phyloP scores from a whole-genome alignment of 2,797 vertebrate genomes.

The Eremophila alpestris region DNA sequence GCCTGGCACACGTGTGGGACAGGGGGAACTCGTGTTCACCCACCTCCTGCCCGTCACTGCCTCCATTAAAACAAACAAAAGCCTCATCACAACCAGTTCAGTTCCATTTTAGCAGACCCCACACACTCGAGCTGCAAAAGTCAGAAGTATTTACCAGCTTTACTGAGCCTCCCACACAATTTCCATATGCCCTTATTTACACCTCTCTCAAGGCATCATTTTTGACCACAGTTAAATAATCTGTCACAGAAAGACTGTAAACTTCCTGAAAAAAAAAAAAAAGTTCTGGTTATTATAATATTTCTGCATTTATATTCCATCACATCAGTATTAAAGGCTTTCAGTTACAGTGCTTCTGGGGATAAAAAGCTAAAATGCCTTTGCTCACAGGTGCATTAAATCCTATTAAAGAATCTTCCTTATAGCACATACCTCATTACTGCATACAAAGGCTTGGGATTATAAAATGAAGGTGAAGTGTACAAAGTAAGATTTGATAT shows the following conservation, averaged over 20 bases:
- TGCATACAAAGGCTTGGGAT: slow-evolving; percentile 82
- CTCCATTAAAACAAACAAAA: slow-evolving; percentile 12
- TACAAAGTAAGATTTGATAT: slow-evolving; percentile 81
- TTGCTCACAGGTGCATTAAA: slow-evolving; percentile 87
- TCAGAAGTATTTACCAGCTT: slow-evolving; percentile 60
- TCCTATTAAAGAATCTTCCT: slow-evolving; percentile 86
- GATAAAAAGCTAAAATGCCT: slow-evolving; percentile 84
- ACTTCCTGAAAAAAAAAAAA: slow-evolving; percentile 66
- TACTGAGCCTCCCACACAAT: slow-evolving; percentile 49
- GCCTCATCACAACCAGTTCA: slow-evolving; percentile 2
- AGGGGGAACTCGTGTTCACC: background rate
- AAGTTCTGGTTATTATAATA: slow-evolving; percentile 84
- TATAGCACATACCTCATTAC: slow-evolving; percentile 86
- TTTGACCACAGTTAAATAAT: slow-evolving; percentile 79
- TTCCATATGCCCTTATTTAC: slow-evolving; percentile 76
- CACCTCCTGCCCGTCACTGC: background rate
- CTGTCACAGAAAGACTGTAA: slow-evolving; percentile 81
- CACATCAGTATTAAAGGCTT: slow-evolving; percentile 84
- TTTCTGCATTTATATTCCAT: slow-evolving; percentile 84
- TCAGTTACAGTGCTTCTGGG: slow-evolving; percentile 83
- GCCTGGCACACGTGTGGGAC: background rate
- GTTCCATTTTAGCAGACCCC: slow-evolving; percentile 27
- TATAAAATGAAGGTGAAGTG: slow-evolving; percentile 85
- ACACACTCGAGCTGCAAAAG: slow-evolving; percentile 29
- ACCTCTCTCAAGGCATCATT: slow-evolving; percentile 74